These are phyloP conservation scores for Elachura formosa DNA, from an alignment of 2,113 vertebrate species.

Conservation along the genomic window DNA sequence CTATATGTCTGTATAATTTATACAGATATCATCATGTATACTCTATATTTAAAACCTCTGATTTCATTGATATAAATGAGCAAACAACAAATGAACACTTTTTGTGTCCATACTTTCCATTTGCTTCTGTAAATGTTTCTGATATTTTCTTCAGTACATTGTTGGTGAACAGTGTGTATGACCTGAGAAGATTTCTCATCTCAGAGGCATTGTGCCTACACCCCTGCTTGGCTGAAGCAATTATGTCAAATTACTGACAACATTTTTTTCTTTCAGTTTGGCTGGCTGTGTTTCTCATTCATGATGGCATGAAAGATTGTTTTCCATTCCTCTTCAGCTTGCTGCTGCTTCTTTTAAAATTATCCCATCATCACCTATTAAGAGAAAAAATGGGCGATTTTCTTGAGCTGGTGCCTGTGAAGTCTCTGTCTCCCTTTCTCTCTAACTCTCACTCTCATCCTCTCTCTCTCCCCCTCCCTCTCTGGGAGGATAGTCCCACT, in stretches of 20 bases:
- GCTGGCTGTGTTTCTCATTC: neutral
- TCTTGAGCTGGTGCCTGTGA: neutral
- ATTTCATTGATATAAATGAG: neutral
- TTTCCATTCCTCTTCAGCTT: neutral
- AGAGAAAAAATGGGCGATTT: neutral
- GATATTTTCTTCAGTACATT: neutral
- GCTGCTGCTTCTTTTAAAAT: neutral
- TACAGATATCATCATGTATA: neutral
- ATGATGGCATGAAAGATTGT: neutral
- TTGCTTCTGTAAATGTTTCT: neutral
- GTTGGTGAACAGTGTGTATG: neutral
- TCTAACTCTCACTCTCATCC: neutral
- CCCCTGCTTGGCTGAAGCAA: neutral
- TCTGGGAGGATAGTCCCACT: neutral
- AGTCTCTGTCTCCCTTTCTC: neutral
- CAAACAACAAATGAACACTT: neutral
- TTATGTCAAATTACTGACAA: neutral
- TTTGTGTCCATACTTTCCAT: neutral
- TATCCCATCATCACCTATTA: neutral
- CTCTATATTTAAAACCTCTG: neutral
- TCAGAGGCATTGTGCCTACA: neutral
- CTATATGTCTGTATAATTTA: neutral
- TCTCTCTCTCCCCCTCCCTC: neutral
- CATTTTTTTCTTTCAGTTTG: neutral
- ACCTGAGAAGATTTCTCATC: neutral